Base-by-base conservation (phyloP, 2,113 vertebrate species). In the Poeciliopsis retropinna region DNA sequence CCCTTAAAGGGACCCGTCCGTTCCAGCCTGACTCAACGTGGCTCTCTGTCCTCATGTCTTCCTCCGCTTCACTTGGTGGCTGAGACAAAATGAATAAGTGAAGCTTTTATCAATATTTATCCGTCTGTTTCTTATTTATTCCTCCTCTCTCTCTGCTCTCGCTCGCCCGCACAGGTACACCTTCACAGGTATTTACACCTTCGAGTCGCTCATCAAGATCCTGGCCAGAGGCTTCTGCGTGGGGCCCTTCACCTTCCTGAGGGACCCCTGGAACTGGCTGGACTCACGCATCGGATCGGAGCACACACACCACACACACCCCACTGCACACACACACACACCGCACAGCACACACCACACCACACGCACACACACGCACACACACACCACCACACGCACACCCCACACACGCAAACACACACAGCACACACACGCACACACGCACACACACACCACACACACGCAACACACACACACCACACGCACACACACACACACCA, bases 161-260 rank as follows among this genome's bases (percentile, higher is more conserved):
- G 39, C 65, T 28, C 94, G 99, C 85, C 70, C 79, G 0, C 65
- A n/a, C 94, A 99, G 98, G 94, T 98, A 99, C 83, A 98, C 96
- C 84, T 99, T 99, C 91, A 99, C 98, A 77, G 98, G 96, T 83
- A 98, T 99, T 93, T 99, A 99, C 83, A 99, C 97, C 27, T 99
- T 99, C 76, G 98, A 99, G 92, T 99, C 97, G 12, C 88, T 98
- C 89, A 97, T 99, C 85, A 99, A 99, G 95, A 99, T 99, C 79
- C 63, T 99, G 93, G 98, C 98, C 0, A 93, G 98, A 85, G 98
- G 98, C 67, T 99, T 99, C 95, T 99, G 97, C 85, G 89, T 98
- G 83, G 96, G 96, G 0, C 95, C 95, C 0, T 99, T 99, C 92
- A 99, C 98, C 80, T 99, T 99, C 93, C 96, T 99, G 32, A 94